Evolutionary conservation across 2,888 invertebrate species (phyloP).

Genomic region (Epicampocera succincta): DNA sequence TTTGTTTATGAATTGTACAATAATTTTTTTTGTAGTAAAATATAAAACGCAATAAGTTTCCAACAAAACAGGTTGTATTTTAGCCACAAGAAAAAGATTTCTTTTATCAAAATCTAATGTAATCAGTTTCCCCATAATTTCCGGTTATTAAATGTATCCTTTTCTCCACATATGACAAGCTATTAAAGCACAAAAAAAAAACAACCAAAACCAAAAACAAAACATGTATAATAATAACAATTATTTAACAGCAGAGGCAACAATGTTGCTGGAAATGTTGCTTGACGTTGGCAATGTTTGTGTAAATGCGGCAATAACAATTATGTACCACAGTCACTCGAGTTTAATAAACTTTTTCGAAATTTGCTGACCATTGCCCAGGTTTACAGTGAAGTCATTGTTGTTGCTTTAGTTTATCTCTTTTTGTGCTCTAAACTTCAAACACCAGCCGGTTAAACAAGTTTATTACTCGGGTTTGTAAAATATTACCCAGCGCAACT

Average conservation of each 20-base stretch:
- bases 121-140: constrained; percentile 55
- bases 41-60: neutral
- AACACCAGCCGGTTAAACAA: constrained; percentile 41
- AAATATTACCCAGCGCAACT: constrained; percentile 3
- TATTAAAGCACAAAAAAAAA: neutral
- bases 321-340: neutral
- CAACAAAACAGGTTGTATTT: constrained; percentile 31
- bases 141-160: constrained; percentile 67
- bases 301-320: constrained; percentile 4
- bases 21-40: neutral
- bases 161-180: constrained; percentile 39
- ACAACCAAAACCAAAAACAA: neutral
- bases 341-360: constrained; percentile 59
- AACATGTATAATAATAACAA: constrained; percentile 36
- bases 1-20: neutral
- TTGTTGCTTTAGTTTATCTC: neutral
- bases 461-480: constrained; percentile 15
- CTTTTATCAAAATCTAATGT: constrained; percentile 12
- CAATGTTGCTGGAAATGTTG: constrained; percentile 28
- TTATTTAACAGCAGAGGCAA: constrained; percentile 56
- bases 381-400: constrained; percentile 7
- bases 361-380: constrained; percentile 63
- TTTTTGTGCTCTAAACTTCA: neutral
- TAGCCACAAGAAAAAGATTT: neutral
- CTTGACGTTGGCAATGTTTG: neutral